Percentiles rank a stretch among this genome's conserved stretches.
These are phyloP conservation scores for Theocolax elegans DNA, from an alignment of 1,140 invertebrate species.

Conservation along the genomic window DNA sequence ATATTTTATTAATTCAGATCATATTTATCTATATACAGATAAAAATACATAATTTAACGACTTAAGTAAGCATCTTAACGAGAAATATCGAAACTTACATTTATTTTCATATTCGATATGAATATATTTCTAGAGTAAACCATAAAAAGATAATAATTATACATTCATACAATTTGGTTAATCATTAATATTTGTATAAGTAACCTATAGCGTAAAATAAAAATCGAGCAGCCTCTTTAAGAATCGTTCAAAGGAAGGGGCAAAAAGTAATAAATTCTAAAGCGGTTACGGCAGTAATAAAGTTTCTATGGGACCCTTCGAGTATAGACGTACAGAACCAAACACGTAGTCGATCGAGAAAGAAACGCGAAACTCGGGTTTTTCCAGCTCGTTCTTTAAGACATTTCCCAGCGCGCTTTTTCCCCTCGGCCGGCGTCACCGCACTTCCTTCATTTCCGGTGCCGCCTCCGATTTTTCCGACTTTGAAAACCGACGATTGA, in stretches of 20 bases:
- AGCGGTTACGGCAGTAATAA: constrained; percentile 34
- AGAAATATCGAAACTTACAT: too few relatives aligned
- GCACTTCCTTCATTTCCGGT: constrained; percentile 39
- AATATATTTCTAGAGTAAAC: too few relatives aligned
- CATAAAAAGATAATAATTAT: too few relatives aligned
- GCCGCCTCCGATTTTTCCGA: constrained; percentile 24
- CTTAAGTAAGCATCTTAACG: too few relatives aligned
- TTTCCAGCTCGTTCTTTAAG: constrained; percentile 19
- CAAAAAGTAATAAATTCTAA: constrained; percentile 37
- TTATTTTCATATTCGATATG: too few relatives aligned
- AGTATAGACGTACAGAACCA: not conserved
- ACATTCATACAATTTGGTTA: too few relatives aligned
- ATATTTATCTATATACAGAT: too few relatives aligned
- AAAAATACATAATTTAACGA: too few relatives aligned
- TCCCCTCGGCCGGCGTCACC: constrained; percentile 19
- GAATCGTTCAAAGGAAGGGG: constrained; percentile 15
- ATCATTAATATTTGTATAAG: too few relatives aligned
- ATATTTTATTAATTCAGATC: too few relatives aligned
- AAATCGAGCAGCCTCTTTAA: too few relatives aligned
- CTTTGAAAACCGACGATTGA: constrained; percentile 5
- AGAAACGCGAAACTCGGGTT: constrained; percentile 17
- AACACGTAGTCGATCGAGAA: not conserved
- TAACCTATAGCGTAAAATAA: too few relatives aligned
- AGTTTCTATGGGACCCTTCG: not conserved
- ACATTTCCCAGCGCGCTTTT: constrained; percentile 30